Evolutionary conservation across 2,888 invertebrate genomes (phyloP), one percentile per base, ranked within the genome.

Genomic region (Drosophila kambysellisi): DNA sequence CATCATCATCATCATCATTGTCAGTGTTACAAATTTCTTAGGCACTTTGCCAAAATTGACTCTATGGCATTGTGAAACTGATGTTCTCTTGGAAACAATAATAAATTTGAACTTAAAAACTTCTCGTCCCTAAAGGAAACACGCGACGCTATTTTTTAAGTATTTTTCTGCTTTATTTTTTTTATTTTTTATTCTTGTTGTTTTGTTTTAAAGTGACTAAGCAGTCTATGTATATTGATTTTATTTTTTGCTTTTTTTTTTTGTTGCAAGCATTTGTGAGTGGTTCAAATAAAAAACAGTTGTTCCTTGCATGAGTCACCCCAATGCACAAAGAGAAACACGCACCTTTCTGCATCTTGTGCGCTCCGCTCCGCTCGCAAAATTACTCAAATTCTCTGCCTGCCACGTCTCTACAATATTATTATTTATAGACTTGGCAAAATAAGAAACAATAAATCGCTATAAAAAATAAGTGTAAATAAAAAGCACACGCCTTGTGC

Each of bases 361-460:
- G 65, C 57, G n/a, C 51, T 61, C 46, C 57, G n/a, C 51, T 61
- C 46, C 25, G 41, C 50, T 54, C 57, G 60, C 17, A 65, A 33
- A 53, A 17, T 30, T 46, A 53, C 65, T 43, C 12, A 41, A 75
- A 60, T 60, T 70, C 77, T 76, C 72, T 50, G 46, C 46, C 20
- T 15, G 46, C 46, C 20, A 20, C 43, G 43, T 50, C 71, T 71
- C 58, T 61, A 58, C 65, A 70, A 63, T 65, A 62, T 60, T 75
- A 76, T 80, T 85, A 88, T 89, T 85, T 78, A 85, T 89, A 89
- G 90, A 73, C 41, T 58, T 67, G 62, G 69, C 70, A 70, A 39
- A 56, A 56, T 68, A 82, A 61, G 62, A 78, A 76, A 79, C 66
- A 84, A 89, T 74, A 88, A 85, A 72, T 82, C 70, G 63, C 58